Conservation (phyloP, 2,888 invertebrate species). For the Cancer borealis region DNA sequence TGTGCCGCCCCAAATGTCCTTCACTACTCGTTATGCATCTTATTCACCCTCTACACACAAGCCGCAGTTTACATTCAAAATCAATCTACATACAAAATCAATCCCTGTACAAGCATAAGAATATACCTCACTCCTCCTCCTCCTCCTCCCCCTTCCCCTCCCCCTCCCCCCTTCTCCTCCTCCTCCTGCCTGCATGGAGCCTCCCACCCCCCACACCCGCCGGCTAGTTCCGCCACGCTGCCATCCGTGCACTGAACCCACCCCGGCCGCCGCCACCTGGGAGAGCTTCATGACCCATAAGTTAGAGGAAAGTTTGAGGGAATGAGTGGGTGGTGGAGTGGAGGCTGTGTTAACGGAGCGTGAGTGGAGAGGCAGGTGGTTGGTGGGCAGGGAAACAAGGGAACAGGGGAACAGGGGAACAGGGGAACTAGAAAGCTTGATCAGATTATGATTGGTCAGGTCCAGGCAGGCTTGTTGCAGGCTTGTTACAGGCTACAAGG, state of each 20-base stretch:
- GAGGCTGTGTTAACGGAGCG: background rate
- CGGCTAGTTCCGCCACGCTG: background rate
- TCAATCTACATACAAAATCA: slow-evolving; percentile 22
- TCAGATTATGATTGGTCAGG: slow-evolving; percentile 21
- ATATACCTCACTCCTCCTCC: background rate
- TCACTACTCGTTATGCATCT: background rate
- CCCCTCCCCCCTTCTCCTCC: background rate
- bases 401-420: slow-evolving; percentile 1
- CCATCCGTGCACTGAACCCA: slow-evolving; percentile 22
- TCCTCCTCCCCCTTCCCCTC: background rate
- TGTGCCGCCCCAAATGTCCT: background rate
- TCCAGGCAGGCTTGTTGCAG: no score
- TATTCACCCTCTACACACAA: background rate
- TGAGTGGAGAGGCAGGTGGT: background rate
- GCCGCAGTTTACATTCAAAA: background rate
- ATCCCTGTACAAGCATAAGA: background rate
- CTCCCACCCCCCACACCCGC: background rate
- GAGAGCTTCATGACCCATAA: slow-evolving; percentile 37
- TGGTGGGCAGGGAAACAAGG: background rate
- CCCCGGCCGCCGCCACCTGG: background rate
- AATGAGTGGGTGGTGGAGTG: slow-evolving; percentile 27
- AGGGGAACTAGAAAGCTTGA: slow-evolving; percentile 16
- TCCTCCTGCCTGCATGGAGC: background rate
- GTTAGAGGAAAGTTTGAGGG: slow-evolving; percentile 36
- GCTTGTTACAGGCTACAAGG: background rate